Evolutionary conservation across 2,888 invertebrate species (phyloP).

Genomic region (Aspidapion aeneum): DNA sequence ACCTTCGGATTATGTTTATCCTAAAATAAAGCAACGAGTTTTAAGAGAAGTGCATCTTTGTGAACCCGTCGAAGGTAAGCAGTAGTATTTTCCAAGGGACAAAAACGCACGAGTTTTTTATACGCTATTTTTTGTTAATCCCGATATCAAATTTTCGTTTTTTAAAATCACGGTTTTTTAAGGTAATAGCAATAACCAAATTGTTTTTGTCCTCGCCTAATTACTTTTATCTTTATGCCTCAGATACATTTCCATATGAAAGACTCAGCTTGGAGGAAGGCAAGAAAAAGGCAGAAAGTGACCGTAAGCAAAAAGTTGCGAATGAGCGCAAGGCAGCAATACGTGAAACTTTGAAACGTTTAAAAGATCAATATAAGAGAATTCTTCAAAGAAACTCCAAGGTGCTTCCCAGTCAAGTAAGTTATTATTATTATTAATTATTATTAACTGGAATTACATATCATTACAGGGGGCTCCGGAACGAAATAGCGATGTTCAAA

Average conservation of each 20-base stretch:
- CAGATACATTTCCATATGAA: slow-evolving; percentile 45
- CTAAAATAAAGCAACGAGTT: slow-evolving; percentile 3
- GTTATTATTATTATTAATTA: too few species aligned
- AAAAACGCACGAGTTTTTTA: too few species aligned
- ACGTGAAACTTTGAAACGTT: slow-evolving; percentile 51
- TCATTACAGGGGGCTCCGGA: too few species aligned
- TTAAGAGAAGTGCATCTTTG: slow-evolving; percentile 14
- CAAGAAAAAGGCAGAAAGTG: slow-evolving; percentile 64
- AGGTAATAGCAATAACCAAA: neutral
- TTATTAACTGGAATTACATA: too few species aligned
- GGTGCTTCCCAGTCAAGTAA: slow-evolving; percentile 57
- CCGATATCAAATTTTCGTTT: too few species aligned
- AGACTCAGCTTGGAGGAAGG: slow-evolving; percentile 61
- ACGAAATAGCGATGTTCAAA: too few species aligned
- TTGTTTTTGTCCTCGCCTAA: neutral
- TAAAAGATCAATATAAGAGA: slow-evolving; percentile 50
- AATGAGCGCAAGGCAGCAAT: slow-evolving; percentile 50
- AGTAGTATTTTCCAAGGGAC: too few species aligned
- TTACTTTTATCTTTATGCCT: neutral
- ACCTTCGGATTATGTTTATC: slow-evolving; percentile 43
- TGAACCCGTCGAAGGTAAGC: slow-evolving; percentile 12
- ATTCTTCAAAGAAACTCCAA: slow-evolving; percentile 50
- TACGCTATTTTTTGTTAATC: too few species aligned
- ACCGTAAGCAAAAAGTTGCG: slow-evolving; percentile 59
- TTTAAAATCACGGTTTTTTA: neutral